Evolutionary conservation across 1,140 invertebrate genomes (phyloP).

Genomic region (Platorchestia sp.): DNA sequence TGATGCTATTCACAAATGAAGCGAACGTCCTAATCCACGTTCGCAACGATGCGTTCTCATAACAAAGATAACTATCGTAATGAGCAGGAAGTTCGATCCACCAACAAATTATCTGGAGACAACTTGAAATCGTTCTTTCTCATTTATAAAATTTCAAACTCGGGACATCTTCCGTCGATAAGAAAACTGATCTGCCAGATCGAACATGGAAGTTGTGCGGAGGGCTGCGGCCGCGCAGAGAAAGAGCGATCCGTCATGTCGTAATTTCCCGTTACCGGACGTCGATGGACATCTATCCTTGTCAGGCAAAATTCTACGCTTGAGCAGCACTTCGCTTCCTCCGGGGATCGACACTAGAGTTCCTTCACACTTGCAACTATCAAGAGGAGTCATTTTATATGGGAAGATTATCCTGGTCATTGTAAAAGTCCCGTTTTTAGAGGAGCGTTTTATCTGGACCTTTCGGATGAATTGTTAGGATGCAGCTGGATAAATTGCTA

Average conservation of each 20-base stretch:
- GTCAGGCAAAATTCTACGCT: not conserved
- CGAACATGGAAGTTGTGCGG: not conserved
- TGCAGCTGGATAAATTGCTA: not conserved
- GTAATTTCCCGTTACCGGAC: constrained; percentile 1
- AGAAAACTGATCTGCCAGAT: not conserved
- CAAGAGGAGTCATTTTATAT: not conserved
- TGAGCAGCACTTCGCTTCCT: not conserved
- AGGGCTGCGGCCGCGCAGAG: not conserved
- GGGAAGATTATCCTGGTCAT: too few relatives aligned
- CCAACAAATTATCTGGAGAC: not conserved
- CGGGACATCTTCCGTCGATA: not conserved
- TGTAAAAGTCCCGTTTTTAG: too few relatives aligned
- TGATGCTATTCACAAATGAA: not conserved
- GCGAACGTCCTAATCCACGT: not conserved
- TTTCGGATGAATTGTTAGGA: not conserved
- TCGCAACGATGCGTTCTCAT: not conserved
- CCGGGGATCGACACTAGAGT: not conserved
- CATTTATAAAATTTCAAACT: not conserved
- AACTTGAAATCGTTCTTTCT: not conserved
- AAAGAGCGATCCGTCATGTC: not conserved
- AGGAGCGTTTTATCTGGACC: too few relatives aligned
- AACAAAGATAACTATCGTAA: not conserved
- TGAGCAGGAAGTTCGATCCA: not conserved
- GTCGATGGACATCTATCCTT: not conserved
- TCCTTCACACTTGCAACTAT: not conserved